Evolutionary conservation across 2,888 invertebrate species (phyloP), one percentile per base, ranked within the genome.

Genomic region (Phyto melanocephala): DNA sequence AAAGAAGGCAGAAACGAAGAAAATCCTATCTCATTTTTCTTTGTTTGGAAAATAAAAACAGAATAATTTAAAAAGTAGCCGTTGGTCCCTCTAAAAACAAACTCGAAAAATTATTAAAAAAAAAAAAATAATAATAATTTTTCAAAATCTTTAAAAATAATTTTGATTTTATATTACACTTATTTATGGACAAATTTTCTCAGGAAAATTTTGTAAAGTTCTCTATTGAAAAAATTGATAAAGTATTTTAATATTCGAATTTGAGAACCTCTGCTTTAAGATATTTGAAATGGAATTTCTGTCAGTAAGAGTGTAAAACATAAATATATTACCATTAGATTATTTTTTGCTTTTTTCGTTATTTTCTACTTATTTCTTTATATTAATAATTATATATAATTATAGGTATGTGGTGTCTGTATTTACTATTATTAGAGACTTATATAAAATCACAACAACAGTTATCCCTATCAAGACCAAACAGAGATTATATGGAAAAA

Each of bases 341-440:
- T n/a, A n/a, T 2, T 71, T 56, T n/a, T n/a, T n/a, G 37, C 3
- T 24, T 50, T 7, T 24, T 6, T 35, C 28, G 22, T 62, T 72
- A 33, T n/a, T 24, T n/a, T n/a, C n/a, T n/a, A n/a, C n/a, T n/a
- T n/a, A n/a, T n/a, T 65, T 68, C 8, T 67, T 28, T 60, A 60
- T 71, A 76, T 40, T 68, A 68, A 68, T 81, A 71, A 76, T 76
- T 80, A 22, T 60, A 65, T 63, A 74, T 74, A 80, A 80, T 80
- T 80, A 80, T 74, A 72, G 13, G 10, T 40, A 56, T 47, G 24
- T 47, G 35, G 54, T 70, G 42, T 56, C 54, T 78, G 20, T n/a
- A 56, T 13, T 62, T 10, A 24, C 13, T 56, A 56, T n/a, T n/a
- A 22, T 75, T 47, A 17, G 0, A 15, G 11, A 56, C n/a, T n/a